These are phyloP conservation scores for Lagocephalus sceleratus DNA, from an alignment of 2,797 vertebrate genomes.

Conservation along the genomic window DNA sequence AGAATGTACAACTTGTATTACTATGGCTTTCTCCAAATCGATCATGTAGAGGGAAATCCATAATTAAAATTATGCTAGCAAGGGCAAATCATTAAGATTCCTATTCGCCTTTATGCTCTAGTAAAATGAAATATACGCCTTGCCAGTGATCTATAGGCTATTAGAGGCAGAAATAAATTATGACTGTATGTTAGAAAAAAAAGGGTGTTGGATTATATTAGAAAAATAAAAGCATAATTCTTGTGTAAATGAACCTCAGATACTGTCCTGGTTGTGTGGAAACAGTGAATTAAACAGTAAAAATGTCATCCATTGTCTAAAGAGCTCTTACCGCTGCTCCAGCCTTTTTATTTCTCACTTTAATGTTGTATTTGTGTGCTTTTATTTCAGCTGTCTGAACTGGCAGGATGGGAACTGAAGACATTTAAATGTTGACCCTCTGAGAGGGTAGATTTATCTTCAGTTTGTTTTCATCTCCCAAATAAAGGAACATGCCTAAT, in stretches of 20 bases:
- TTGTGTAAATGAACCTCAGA: conserved; percentile 22
- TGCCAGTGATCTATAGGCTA: conserved; percentile 77
- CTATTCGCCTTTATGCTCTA: conserved; percentile 71
- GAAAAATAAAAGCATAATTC: conserved; percentile 71
- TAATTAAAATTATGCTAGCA: conserved; percentile 84
- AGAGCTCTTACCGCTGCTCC: no score
- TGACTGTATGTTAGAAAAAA: conserved; percentile 69
- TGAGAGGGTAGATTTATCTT: no score
- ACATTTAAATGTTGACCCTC: no score
- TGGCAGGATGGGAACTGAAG: no score
- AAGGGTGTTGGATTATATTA: conserved; percentile 75
- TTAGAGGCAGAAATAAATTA: conserved; percentile 77
- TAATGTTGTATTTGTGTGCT: no score
- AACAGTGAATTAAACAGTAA: no score
- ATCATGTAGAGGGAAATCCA: conserved; percentile 82
- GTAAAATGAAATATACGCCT: conserved; percentile 77
- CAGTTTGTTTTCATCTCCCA: no score
- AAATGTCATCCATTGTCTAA: no score
- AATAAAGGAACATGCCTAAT: no score
- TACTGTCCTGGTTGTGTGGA: no score
- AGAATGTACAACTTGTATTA: conserved; percentile 84
- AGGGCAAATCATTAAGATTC: conserved; percentile 81
- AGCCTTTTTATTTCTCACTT: no score
- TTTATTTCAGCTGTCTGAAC: no score
- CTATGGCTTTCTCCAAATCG: conserved; percentile 78